These are phyloP conservation scores for Zoanthus gigantus DNA, from an alignment of 92 coral and sea anemone species.

Conservation along the genomic window DNA sequence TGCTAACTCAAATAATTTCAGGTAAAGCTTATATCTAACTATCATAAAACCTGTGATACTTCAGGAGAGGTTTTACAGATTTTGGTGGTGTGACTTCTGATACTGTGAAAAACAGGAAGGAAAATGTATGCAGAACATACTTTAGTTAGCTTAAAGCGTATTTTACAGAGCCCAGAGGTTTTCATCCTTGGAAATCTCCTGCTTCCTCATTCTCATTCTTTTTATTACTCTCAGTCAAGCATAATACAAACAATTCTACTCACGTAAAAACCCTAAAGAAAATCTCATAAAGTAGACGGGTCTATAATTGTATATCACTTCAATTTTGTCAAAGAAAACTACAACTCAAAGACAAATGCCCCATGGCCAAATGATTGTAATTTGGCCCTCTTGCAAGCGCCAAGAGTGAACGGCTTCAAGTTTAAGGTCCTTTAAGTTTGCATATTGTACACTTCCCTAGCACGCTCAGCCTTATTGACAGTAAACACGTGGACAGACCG, in stretches of 20 bases:
- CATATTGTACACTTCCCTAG: no score
- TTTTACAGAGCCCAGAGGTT: slow-evolving; percentile 3
- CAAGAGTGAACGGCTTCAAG: no score
- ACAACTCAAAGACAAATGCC: no score
- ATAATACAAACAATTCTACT: slow-evolving; percentile 1
- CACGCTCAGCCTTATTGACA: no score
- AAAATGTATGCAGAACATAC: background rate
- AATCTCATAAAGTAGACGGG: background rate
- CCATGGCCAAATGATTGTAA: no score
- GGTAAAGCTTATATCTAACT: background rate
- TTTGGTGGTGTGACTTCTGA: background rate
- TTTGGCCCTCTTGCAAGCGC: no score
- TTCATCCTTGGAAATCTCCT: background rate
- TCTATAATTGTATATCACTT: no score
- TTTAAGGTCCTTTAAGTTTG: no score
- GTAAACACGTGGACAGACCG: no score
- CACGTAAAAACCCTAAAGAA: slow-evolving; percentile 13
- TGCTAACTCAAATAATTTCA: background rate
- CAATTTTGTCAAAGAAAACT: no score
- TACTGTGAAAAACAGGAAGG: background rate
- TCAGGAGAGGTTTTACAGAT: background rate
- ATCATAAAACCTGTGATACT: background rate
- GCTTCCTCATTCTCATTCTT: background rate
- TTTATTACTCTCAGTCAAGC: slow-evolving; percentile 1
- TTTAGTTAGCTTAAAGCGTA: background rate